These are phyloP conservation scores for Mirounga angustirostris DNA, from an alignment of 2,113 vertebrate species.

Conservation along the genomic window DNA sequence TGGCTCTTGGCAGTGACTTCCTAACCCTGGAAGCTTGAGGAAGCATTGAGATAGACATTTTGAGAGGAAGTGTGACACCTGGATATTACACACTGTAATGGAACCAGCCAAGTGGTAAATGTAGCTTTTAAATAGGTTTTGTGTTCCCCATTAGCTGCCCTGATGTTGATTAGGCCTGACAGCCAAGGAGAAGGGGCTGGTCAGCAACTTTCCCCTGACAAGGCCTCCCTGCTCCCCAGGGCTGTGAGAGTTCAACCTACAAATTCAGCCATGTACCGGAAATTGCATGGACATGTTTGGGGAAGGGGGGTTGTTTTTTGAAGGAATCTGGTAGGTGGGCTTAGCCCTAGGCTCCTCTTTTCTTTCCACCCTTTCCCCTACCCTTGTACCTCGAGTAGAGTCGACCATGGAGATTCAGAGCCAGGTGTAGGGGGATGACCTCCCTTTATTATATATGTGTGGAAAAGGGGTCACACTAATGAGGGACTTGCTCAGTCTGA, in stretches of 20 bases:
- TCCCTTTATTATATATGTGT: not conserved
- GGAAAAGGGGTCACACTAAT: not conserved
- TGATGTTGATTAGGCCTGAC: slow-evolving; percentile 95
- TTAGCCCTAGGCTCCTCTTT: not conserved
- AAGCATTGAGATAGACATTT: slow-evolving; percentile 91
- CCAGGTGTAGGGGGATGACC: too few relatives aligned
- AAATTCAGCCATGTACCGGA: accelerated
- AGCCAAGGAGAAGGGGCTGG: slow-evolving; percentile 88
- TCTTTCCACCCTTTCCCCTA: not conserved
- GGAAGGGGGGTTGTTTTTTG: not conserved
- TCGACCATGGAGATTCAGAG: not conserved
- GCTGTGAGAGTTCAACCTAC: not conserved
- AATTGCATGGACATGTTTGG: not conserved
- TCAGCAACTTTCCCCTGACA: slow-evolving; percentile 88
- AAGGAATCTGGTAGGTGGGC: not conserved
- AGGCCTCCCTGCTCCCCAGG: slow-evolving; percentile 78
- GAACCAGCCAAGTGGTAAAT: slow-evolving; percentile 99
- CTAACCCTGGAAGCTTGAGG: slow-evolving; percentile 89
- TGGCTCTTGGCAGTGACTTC: slow-evolving; percentile 85
- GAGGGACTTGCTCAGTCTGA: not conserved
- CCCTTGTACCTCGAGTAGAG: not conserved
- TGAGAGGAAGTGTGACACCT: slow-evolving; percentile 95
- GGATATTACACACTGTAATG: slow-evolving; percentile 97
- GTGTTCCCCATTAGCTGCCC: slow-evolving; percentile 94
- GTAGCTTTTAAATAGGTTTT: slow-evolving; percentile 98